A percentile compares a stretch with the other conserved stretches of the same genome.
Conservation (phyloP, 1,140 invertebrate species). For the Protaetia brevitarsis region DNA sequence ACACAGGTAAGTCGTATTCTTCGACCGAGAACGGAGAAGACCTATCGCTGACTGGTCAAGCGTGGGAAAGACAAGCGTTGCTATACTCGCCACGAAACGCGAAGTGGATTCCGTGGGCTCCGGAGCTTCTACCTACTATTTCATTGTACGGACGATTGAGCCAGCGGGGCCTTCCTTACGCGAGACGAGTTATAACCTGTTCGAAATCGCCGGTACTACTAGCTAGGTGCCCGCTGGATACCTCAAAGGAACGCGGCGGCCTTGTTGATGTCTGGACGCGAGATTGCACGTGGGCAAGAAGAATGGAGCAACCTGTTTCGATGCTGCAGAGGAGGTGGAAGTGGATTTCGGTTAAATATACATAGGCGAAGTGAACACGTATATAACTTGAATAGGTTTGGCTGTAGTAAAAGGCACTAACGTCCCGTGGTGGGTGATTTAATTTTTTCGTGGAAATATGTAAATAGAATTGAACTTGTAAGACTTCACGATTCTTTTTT, state of each 20-base stretch:
- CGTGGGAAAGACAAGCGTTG: not conserved
- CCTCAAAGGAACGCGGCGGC: too few species aligned
- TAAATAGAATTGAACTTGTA: too few species aligned
- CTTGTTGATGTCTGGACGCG: constrained; percentile 11
- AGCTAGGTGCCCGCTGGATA: too few species aligned
- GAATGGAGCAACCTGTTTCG: constrained; percentile 13
- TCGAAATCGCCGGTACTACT: too few species aligned
- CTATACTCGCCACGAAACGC: not conserved
- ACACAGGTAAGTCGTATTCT: not conserved
- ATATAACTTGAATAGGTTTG: not conserved
- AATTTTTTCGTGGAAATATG: too few species aligned
- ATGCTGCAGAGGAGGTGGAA: not conserved
- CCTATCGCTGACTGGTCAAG: not conserved
- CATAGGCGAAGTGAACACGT: not conserved
- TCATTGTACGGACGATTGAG: too few species aligned
- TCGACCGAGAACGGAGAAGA: not conserved
- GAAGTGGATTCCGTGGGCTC: not conserved
- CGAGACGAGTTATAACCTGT: too few species aligned
- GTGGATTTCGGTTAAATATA: not conserved
- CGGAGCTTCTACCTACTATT: too few species aligned
- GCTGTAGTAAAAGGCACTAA: too few species aligned
- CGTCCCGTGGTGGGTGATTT: too few species aligned
- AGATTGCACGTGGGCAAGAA: constrained; percentile 10
- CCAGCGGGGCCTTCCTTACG: too few species aligned
- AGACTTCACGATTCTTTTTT: too few species aligned